Conservation (phyloP, 2,888 invertebrate species). For the Sphecodes monilicornis region DNA sequence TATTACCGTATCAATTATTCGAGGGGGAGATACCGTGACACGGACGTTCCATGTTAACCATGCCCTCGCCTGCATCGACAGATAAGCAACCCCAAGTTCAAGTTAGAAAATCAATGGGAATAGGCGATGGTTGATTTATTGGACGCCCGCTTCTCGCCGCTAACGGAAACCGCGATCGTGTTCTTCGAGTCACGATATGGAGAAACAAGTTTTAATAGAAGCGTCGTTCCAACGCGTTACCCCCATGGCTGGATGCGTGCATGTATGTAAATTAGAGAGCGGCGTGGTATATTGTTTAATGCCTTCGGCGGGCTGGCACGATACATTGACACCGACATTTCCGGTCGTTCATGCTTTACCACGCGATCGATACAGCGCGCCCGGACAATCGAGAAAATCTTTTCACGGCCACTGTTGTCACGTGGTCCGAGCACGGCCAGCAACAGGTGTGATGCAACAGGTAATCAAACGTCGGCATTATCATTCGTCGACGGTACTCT, state of each 20-base stretch:
- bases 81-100: constrained; percentile 55
- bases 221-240: constrained; percentile 7
- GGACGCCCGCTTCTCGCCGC: constrained; percentile 43
- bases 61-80: constrained; percentile 35
- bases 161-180: constrained; percentile 42
- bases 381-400: constrained; percentile 63
- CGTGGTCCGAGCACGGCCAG: constrained; percentile 57
- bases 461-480: constrained; percentile 67
- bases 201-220: constrained; percentile 23
- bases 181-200: constrained; percentile 14
- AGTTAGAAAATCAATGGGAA: constrained; percentile 40
- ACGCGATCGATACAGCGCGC: constrained; percentile 55
- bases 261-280: constrained; percentile 14
- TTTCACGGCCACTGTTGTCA: constrained; percentile 67
- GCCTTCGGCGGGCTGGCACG: constrained; percentile 11
- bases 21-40: constrained; percentile 33
- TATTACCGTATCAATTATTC: constrained; percentile 13
- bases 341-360: constrained; percentile 19
- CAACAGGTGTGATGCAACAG: constrained; percentile 76
- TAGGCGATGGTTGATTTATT: constrained; percentile 24
- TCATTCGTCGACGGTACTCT: constrained; percentile 30
- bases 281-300: constrained; percentile 5
- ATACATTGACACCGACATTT: constrained; percentile 40
- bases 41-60: constrained; percentile 12
- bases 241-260: constrained; percentile 20